A percentile compares a stretch with the other conserved stretches of the same genome.
Conservation (phyloP, 92 coral and sea anemone genomes). For the Phenganax marumi region DNA sequence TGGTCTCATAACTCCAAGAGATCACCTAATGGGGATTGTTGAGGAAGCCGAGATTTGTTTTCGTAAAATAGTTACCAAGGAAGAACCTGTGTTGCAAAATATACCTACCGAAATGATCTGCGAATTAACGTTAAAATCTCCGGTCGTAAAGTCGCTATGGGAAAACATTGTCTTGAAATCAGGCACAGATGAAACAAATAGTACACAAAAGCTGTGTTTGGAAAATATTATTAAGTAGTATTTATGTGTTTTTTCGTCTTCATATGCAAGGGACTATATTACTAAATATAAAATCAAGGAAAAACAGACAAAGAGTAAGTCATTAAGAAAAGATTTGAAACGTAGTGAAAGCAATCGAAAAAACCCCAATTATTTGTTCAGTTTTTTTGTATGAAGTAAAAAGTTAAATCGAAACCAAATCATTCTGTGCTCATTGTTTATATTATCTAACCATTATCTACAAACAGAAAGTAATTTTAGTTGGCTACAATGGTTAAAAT, state of each 20-base stretch:
- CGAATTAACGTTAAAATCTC: neutral
- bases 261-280: conserved; percentile 4
- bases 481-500: too few relatives aligned
- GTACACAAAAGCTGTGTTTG: neutral
- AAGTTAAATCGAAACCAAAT: too few relatives aligned
- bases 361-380: too few relatives aligned
- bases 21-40: neutral
- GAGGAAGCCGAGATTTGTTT: conserved; percentile 14
- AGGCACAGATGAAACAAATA: neutral
- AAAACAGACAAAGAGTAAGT: neutral
- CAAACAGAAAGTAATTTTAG: too few relatives aligned
- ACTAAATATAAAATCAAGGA: neutral
- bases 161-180: neutral
- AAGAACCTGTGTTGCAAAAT: neutral
- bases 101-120: neutral
- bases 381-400: too few relatives aligned
- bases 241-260: neutral
- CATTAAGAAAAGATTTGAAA: neutral
- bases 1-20: neutral
- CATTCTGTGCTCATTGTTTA: too few relatives aligned
- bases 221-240: conserved; percentile 3
- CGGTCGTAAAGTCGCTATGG: neutral
- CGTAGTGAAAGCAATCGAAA: neutral
- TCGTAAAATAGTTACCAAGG: neutral
- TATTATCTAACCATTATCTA: too few relatives aligned